Base-by-base conservation (phyloP, 2,888 invertebrate species). In the Biston stratarius region DNA sequence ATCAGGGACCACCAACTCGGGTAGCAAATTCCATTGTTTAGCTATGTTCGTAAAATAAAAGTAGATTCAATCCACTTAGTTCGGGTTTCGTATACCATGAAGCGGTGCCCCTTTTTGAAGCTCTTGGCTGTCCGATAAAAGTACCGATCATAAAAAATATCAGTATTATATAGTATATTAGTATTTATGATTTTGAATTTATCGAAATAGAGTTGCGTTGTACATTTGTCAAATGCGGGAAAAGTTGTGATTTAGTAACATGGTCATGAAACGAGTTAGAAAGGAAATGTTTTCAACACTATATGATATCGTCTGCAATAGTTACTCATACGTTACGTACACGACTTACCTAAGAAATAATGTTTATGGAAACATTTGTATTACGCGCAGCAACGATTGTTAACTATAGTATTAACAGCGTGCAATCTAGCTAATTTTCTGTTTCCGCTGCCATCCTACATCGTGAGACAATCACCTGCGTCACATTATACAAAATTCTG, bases 341-440 rank as follows among this genome's bases (percentile, higher is more conserved):
- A 65, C 40, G 42, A 15, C 74, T 75, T 77, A 74, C 75, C 74
- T 77, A 81, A 74, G 75, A 71, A 70, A 72, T 75, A 77, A 76
- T 82, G 77, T 82, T 82, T 82, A 77, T 71, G 70, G 77, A 81
- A 81, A 78, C 77, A 67, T 59, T 64, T 52, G 66, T 61, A 69
- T 69, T 65, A 69, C 62, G 62, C 60, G 49, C 40, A 49, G 51
- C 60, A 40, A 42, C 64, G 61, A 68, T 64, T 68, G 68, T 68
- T 61, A 52, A 48, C 58, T 42, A 55, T 64, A 64, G 53, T 36
- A 55, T 56, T 24, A 6, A 14, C 62, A 38, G 52, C 49, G 40
- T 71, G 64, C 70, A 76, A 74, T 75, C 62, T 73, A 72, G 57
- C 64, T 66, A 69, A 71, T 72, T 74, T 67, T 60, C 69, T 58